phyloP scores from a whole-genome alignment of 1,140 invertebrate genomes.

The Ostrea edulis region DNA sequence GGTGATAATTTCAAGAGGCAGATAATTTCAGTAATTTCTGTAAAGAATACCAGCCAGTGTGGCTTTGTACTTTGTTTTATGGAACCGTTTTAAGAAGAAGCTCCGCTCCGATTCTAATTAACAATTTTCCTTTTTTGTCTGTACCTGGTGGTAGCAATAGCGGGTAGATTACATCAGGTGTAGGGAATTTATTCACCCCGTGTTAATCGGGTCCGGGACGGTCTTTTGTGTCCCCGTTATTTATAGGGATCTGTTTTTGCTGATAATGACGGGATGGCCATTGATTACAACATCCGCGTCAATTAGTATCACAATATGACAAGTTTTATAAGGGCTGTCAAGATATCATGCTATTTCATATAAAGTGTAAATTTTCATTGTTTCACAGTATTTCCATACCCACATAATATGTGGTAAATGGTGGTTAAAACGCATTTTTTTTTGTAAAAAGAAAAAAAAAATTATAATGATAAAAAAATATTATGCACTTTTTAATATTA shows the following conservation, averaged over 20 bases:
- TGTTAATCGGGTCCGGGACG: conserved; percentile 28
- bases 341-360: background rate
- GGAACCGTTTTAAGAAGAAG: conserved; percentile 3
- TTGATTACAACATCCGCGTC: conserved; percentile 27
- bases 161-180: conserved; percentile 12
- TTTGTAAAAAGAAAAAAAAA: background rate
- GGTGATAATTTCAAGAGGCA: background rate
- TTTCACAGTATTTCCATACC: background rate
- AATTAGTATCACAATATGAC: background rate
- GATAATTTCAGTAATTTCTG: conserved; percentile 27
- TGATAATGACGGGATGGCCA: conserved; percentile 1
- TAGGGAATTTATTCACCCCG: conserved; percentile 17
- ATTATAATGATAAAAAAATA: background rate
- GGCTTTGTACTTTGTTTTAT: conserved; percentile 33
- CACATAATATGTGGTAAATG: background rate
- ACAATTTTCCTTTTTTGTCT: background rate
- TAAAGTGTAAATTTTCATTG: background rate
- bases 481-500: background rate
- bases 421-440: background rate
- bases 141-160: background rate
- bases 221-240: background rate
- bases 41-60: background rate
- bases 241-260: conserved; percentile 17
- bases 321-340: conserved; percentile 1
- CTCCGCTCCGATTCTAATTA: background rate